Conservation (phyloP, 2,888 invertebrate genomes). For the Anarsia innoxiella region DNA sequence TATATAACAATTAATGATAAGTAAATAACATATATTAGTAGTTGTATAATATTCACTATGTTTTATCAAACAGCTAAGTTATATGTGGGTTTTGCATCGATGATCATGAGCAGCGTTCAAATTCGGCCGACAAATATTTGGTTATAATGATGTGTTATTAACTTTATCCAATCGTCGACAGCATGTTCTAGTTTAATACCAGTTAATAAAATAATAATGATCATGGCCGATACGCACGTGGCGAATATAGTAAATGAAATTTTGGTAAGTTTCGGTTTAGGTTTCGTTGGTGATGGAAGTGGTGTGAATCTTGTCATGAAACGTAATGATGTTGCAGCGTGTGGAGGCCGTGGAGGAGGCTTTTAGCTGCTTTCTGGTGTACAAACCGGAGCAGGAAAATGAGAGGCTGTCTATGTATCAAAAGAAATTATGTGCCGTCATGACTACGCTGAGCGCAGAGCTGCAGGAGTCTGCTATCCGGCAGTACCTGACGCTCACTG, state of each 20-base stretch:
- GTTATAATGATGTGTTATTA: neutral
- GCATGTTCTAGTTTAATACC: no score
- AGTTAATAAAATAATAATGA: no score
- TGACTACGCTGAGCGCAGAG: slow-evolving; percentile 80
- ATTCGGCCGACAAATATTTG: slow-evolving; percentile 1
- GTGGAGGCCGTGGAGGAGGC: slow-evolving; percentile 92
- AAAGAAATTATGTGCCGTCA: slow-evolving; percentile 79
- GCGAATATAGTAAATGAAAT: slow-evolving; percentile 79
- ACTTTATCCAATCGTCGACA: neutral
- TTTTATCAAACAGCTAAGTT: no score
- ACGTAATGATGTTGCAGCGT: slow-evolving; percentile 68
- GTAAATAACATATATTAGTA: no score
- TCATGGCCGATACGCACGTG: slow-evolving; percentile 78
- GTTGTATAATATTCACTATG: no score
- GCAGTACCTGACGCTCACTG: slow-evolving; percentile 83
- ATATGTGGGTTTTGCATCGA: neutral
- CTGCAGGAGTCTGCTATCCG: slow-evolving; percentile 84
- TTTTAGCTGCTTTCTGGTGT: slow-evolving; percentile 90
- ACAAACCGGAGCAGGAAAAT: slow-evolving; percentile 81
- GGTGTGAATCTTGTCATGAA: neutral
- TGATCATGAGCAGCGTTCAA: no score
- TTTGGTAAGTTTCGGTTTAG: slow-evolving; percentile 66
- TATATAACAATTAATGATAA: no score
- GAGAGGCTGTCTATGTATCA: slow-evolving; percentile 81
- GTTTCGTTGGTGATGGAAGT: no score